Base-by-base conservation (phyloP, 2,113 vertebrate genomes). In the Tachuris rubrigastra region DNA sequence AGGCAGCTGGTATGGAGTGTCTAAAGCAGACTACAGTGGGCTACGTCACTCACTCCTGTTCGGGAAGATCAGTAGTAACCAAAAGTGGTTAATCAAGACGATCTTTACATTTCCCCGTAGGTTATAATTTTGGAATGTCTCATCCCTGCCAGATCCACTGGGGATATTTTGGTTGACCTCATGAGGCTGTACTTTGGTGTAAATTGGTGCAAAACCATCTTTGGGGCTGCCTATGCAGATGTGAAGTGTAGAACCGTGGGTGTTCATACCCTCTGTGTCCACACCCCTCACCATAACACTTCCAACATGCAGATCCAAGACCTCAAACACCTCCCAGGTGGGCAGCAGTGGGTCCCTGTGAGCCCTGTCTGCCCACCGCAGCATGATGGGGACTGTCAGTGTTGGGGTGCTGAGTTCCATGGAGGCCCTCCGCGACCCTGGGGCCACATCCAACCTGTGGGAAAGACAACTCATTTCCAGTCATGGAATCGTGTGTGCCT, bases 371-470 rank as follows among this genome's bases (percentile, higher is more conserved):
- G 66, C 52, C 73, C 53, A 53, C 28, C 31, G 11, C 6, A 16
- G 44, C 0, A 0, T 3, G 14, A 12, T 33, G 44, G 52, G 27
- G 28, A 30, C 78, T 14, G 41, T 76, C 27, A 5, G 33, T 0
- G 0, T 31, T 11, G 8, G 1, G 5, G 8, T 42, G 31, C 4
- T 1, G 14, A 62, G 62, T 28, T 27, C n/a, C n/a, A 30, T 50
- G 0, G 2, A 42, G 23, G 31, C 15, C 16, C 50, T 82, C 15
- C 46, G 25, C 3, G 2, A 39, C 62, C 71, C 28, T 59, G 31
- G 50, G 39, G 37, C 12, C 59, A 53, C 56, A 50, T 85, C 35
- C 46, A 63, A 24, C 24, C 47, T 33, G 5, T 0, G 0, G 90
- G 69, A 59, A 66, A 31, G 47, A 52, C 0, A 0, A 49, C 49